Percentiles rank a stretch among this genome's conserved stretches.
Conservation (phyloP, 2,797 vertebrate genomes). For the Rhyacichthys aspro region DNA sequence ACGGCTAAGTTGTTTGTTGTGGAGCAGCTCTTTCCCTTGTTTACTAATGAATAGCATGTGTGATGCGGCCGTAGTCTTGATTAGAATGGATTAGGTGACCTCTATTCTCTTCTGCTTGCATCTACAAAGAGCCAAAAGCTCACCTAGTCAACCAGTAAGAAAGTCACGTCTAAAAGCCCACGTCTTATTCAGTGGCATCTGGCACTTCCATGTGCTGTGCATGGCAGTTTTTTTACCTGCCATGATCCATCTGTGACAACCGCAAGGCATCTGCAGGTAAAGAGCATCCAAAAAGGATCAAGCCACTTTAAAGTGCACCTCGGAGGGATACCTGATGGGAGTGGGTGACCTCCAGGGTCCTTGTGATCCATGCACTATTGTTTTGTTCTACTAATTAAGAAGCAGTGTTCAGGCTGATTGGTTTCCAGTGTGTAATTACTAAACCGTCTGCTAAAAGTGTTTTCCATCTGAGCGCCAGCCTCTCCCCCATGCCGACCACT, state of each 20-base stretch:
- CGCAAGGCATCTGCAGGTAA: slow-evolving; percentile 23
- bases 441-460: slow-evolving; percentile 78
- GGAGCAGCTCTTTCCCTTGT: slow-evolving; percentile 66
- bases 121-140: slow-evolving; percentile 50
- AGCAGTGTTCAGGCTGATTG: slow-evolving; percentile 83
- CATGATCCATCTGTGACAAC: slow-evolving; percentile 57
- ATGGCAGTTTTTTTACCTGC: slow-evolving; percentile 38
- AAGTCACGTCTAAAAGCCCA: slow-evolving; percentile 49
- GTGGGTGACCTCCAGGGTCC: slow-evolving; percentile 67
- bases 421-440: slow-evolving; percentile 84
- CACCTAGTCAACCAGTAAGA: slow-evolving; percentile 49
- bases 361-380: slow-evolving; percentile 76
- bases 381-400: slow-evolving; percentile 85
- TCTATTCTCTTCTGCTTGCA: slow-evolving; percentile 54
- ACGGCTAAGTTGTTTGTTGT: slow-evolving; percentile 66
- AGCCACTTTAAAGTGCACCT: slow-evolving; percentile 54
- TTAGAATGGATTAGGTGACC: slow-evolving; percentile 79
- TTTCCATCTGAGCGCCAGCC: slow-evolving; percentile 72
- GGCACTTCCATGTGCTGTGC: slow-evolving; percentile 30
- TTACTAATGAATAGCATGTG: slow-evolving; percentile 80
- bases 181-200: slow-evolving; percentile 51
- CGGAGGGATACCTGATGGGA: slow-evolving; percentile 62
- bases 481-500: slow-evolving; percentile 51
- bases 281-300: slow-evolving; percentile 33
- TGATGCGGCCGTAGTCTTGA: slow-evolving; percentile 72